Percentiles rank a stretch among this genome's conserved stretches.
These are phyloP conservation scores for Neomorphus geoffroyi DNA, from an alignment of 2,797 vertebrate species.

Conservation along the genomic window DNA sequence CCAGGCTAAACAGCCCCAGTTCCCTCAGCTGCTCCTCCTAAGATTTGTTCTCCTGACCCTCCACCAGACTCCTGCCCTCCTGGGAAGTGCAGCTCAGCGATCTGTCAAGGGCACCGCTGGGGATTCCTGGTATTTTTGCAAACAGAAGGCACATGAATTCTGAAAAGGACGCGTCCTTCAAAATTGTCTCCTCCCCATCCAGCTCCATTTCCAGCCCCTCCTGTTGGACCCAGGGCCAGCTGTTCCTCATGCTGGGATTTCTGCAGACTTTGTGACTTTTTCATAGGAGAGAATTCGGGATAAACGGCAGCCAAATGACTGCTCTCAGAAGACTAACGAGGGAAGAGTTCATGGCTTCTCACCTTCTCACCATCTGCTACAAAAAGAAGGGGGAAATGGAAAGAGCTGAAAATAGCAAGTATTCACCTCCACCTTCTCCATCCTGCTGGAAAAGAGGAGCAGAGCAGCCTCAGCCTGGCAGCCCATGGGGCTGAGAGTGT, in stretches of 20 bases:
- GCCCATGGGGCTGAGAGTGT: accelerated
- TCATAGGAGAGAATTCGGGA: not conserved
- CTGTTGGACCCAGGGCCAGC: not conserved
- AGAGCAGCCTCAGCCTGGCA: not conserved
- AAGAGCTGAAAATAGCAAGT: not conserved
- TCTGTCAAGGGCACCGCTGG: not conserved
- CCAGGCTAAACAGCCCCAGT: too few species aligned
- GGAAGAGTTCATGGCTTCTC: not conserved
- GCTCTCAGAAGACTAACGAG: not conserved
- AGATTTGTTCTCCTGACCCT: too few species aligned
- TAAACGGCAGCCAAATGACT: not conserved
- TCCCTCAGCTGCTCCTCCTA: too few species aligned
- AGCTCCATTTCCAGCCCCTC: not conserved
- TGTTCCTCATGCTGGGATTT: not conserved
- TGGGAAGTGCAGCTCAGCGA: accelerated
- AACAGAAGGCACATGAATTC: not conserved
- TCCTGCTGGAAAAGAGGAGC: not conserved
- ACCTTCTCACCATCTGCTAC: constrained; percentile 3
- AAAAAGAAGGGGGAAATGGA: not conserved
- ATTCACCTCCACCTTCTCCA: not conserved
- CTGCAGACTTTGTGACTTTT: not conserved
- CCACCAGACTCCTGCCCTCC: too few species aligned
- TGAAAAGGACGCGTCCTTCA: not conserved
- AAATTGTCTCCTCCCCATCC: not conserved
- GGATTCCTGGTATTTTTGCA: not conserved